Evolutionary conservation across 1,140 invertebrate species (phyloP).

Genomic region (Mercenaria mercenaria): DNA sequence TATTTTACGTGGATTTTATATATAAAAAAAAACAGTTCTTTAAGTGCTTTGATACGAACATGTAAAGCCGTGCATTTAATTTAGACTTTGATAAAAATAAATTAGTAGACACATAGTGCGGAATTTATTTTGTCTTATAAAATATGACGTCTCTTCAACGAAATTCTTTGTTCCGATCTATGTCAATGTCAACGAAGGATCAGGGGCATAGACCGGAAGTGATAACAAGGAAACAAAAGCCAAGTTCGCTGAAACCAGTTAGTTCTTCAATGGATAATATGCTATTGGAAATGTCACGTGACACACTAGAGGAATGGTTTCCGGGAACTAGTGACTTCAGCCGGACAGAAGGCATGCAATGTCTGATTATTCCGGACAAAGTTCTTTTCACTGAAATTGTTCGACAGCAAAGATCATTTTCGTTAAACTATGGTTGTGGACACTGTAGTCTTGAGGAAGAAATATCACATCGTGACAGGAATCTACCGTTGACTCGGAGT

Average conservation of each 20-base stretch:
- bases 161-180: not conserved
- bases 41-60: not conserved
- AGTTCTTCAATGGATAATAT: conserved; percentile 28
- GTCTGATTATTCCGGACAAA: conserved; percentile 15
- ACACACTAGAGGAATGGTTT: conserved; percentile 10
- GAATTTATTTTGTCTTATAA: not conserved
- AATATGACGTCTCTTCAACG: not conserved
- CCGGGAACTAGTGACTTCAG: not conserved
- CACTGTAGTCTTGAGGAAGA: not conserved
- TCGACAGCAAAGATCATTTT: not conserved
- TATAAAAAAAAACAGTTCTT: not conserved
- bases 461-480: not conserved
- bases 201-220: not conserved
- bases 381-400: conserved; percentile 13
- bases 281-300: conserved; percentile 12
- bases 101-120: not conserved
- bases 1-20: not conserved
- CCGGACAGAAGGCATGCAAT: conserved; percentile 16
- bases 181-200: not conserved
- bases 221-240: not conserved
- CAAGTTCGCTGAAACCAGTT: not conserved
- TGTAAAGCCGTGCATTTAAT: not conserved
- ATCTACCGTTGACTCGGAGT: not conserved
- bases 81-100: not conserved
- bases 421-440: not conserved